Base-by-base conservation (phyloP, 2,888 invertebrate genomes). In the Rhagophthalmus giganteus region DNA sequence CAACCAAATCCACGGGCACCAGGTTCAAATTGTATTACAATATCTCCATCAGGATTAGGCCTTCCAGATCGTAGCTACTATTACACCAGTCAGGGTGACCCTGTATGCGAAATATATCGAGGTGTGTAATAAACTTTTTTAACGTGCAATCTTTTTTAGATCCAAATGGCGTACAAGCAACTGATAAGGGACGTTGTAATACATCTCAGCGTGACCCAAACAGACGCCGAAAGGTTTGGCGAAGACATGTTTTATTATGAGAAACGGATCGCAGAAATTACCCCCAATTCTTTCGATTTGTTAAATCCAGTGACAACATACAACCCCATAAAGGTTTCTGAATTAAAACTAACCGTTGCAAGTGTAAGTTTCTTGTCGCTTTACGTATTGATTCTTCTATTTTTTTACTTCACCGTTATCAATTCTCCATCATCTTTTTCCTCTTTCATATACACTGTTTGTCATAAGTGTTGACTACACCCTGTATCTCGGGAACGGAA, bases 211-310 rank as follows among this genome's bases (percentile, higher is more conserved):
- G 77, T 76, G 1, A 74, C 77, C 1, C 72, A 69, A 39, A 66
- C 67, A 20, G 75, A 76, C 38, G 79, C 81, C 0, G 66, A 69
- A 1, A 70, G 71, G 52, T 81, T 80, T 67, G 76, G 78, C 13
- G 74, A 75, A 8, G 78, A 79, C 56, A 75, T 81, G 51, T 80
- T 78, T 59, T 73, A 73, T 54, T 81, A 79, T 62, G 81, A 82
- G 63, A 78, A 76, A 64, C 65, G 81, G 15, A 74, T 82, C 6
- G 80, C 80, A 0, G 79, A 79, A 66, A 71, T 78, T 6, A 76
- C 75, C 4, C 79, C 79, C 0, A 66, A 69, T 41, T 58, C 63
- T 9, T 61, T 54, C 8, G 65, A 65, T 8, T 48, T 74, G 31
- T 61, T 65, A 27, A 71, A 77, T 63, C 76, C 77, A 0, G 63